Evolutionary conservation across 2,888 invertebrate genomes (phyloP).

Genomic region (Pseudococcus viburni): DNA sequence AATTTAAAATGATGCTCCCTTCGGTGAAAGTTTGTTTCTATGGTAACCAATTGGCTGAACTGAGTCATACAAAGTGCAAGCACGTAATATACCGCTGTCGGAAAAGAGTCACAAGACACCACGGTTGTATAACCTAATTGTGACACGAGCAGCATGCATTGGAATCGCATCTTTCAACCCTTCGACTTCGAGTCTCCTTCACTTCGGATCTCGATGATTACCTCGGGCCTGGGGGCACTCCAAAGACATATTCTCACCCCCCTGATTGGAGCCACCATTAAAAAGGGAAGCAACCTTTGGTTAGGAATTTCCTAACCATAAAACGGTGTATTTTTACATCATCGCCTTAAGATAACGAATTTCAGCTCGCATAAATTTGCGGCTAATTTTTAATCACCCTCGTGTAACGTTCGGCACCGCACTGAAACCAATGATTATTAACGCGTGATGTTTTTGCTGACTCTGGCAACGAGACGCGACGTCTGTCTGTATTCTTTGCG

Average conservation of each 20-base stretch:
- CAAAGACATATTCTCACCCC: slow-evolving; percentile 56
- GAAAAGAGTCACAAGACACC: slow-evolving; percentile 63
- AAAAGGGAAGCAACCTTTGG: neutral
- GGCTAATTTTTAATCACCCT: slow-evolving; percentile 39
- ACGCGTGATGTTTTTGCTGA: slow-evolving; percentile 40
- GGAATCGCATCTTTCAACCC: slow-evolving; percentile 66
- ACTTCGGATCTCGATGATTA: slow-evolving; percentile 59
- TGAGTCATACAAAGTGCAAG: slow-evolving; percentile 65
- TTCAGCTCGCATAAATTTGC: slow-evolving; percentile 39
- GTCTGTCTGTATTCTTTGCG: neutral
- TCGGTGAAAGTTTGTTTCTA: slow-evolving; percentile 63
- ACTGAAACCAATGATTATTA: slow-evolving; percentile 24
- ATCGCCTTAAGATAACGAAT: slow-evolving; percentile 32
- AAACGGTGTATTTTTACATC: neutral
- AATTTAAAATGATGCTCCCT: slow-evolving; percentile 63
- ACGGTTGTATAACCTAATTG: slow-evolving; percentile 64
- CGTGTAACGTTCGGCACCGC: neutral
- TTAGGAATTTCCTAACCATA: neutral
- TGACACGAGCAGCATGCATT: slow-evolving; percentile 64
- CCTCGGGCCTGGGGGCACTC: slow-evolving; percentile 64
- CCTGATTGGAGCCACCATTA: neutral
- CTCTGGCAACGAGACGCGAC: neutral
- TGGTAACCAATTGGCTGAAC: slow-evolving; percentile 66
- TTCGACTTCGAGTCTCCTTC: slow-evolving; percentile 55
- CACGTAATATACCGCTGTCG: slow-evolving; percentile 65